These are phyloP conservation scores for Eupithecia subumbrata DNA, from an alignment of 2,888 invertebrate species.

Conservation along the genomic window DNA sequence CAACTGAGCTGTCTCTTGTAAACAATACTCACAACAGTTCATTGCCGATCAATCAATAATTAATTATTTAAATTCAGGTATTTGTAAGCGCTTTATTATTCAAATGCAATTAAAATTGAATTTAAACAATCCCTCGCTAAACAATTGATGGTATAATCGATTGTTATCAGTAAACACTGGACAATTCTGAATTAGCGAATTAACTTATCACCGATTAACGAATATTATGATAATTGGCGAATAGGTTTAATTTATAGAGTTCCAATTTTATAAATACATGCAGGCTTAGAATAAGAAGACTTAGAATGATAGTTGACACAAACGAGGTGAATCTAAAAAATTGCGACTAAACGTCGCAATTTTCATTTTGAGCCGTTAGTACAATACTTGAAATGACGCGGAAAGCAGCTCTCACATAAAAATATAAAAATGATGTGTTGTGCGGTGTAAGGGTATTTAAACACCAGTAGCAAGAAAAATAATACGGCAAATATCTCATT, in stretches of 20 bases:
- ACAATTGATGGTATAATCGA: slow-evolving; percentile 47
- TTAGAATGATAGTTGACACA: too few species aligned
- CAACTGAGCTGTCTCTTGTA: not conserved
- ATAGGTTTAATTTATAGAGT: not conserved
- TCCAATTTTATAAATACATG: not conserved
- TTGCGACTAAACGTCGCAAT: too few species aligned
- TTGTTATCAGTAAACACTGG: slow-evolving; percentile 51
- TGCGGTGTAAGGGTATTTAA: too few species aligned
- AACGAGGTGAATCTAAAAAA: too few species aligned
- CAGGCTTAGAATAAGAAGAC: too few species aligned
- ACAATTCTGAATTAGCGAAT: slow-evolving; percentile 33
- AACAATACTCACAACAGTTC: not conserved
- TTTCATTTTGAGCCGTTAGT: too few species aligned
- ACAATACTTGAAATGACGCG: too few species aligned
- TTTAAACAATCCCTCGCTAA: slow-evolving; percentile 45
- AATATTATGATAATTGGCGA: not conserved
- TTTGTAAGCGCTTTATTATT: slow-evolving; percentile 35
- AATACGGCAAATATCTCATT: too few species aligned
- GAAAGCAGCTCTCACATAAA: too few species aligned
- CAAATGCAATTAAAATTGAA: slow-evolving; percentile 48
- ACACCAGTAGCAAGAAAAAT: too few species aligned
- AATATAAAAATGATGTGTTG: too few species aligned
- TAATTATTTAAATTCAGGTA: slow-evolving; percentile 9
- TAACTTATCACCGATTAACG: slow-evolving; percentile 26
- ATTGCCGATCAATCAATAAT: not conserved